Percentiles rank a stretch among this genome's conserved stretches.
Conservation (phyloP, 2,888 invertebrate species). For the Anarsia innoxiella region DNA sequence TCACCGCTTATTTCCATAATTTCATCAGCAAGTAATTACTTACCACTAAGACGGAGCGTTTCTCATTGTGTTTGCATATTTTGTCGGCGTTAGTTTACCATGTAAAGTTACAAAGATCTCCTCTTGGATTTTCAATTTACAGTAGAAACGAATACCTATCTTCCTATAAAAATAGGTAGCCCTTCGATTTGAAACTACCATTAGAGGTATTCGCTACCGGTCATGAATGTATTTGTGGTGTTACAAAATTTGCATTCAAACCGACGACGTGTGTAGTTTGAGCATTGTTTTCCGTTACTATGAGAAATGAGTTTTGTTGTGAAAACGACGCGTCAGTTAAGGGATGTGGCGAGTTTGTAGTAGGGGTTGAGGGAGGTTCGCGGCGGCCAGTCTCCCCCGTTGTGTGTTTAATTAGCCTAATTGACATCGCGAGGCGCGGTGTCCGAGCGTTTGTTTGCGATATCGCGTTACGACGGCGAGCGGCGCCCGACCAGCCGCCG, state of each 20-base stretch:
- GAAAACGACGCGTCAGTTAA: constrained; percentile 59
- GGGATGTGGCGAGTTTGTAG: constrained; percentile 28
- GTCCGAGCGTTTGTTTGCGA: constrained; percentile 71
- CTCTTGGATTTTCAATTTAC: too few species aligned
- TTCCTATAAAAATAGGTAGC: too few species aligned
- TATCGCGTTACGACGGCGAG: constrained; percentile 57
- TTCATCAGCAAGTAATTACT: constrained; percentile 71
- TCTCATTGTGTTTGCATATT: constrained; percentile 67
- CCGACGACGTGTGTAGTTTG: constrained; percentile 28
- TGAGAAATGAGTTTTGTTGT: constrained; percentile 56
- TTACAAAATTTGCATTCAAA: constrained; percentile 12
- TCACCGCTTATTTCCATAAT: constrained; percentile 75
- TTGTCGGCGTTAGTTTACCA: constrained; percentile 56
- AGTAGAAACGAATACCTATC: too few species aligned
- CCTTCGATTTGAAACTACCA: too few species aligned
- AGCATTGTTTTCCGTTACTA: constrained; percentile 44
- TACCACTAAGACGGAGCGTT: constrained; percentile 62
- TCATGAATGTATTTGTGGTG: neutral
- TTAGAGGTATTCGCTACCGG: too few species aligned
- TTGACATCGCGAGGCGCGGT: constrained; percentile 72
- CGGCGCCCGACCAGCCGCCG: neutral
- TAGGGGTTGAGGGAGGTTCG: constrained; percentile 24
- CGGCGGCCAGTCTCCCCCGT: constrained; percentile 49
- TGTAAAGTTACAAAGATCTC: too few species aligned
- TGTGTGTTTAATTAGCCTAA: constrained; percentile 74